These are phyloP conservation scores for Crotalus tigris DNA, from an alignment of 2,113 vertebrate genomes.

Conservation along the genomic window DNA sequence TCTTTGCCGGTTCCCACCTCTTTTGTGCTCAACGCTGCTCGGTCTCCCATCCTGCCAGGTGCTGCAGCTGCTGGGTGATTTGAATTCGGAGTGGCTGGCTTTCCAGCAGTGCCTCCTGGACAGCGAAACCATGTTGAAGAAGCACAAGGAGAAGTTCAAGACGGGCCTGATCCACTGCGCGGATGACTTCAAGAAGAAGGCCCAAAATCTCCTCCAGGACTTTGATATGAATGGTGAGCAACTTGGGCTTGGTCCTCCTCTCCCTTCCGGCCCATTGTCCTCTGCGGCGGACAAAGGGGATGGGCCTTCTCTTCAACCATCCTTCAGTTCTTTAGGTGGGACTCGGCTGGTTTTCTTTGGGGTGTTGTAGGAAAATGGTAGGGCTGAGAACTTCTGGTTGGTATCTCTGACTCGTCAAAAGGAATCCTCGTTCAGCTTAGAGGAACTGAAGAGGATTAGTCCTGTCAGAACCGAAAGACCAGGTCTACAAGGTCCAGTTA, in stretches of 20 bases:
- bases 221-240: constrained; percentile 74
- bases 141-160: constrained; percentile 82
- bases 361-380: neutral
- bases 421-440: neutral
- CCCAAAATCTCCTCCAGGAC: constrained; percentile 68
- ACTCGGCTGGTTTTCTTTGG: neutral
- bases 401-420: neutral
- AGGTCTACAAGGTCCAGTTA: no score
- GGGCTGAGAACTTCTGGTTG: neutral
- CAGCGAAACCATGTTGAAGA: constrained; percentile 75
- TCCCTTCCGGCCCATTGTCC: no score
- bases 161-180: constrained; percentile 70
- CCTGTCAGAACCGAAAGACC: neutral
- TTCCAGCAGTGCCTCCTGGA: constrained; percentile 82
- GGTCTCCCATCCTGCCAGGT: constrained; percentile 63
- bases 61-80: constrained; percentile 67
- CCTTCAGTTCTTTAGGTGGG: neutral
- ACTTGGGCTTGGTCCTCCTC: neutral
- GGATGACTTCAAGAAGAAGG: constrained; percentile 82
- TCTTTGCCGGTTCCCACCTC: neutral
- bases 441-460: neutral
- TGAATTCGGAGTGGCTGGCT: constrained; percentile 75
- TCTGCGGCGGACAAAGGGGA: neutral
- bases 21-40: rapidly evolving
- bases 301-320: neutral